Evolutionary conservation across 1,140 invertebrate species (phyloP).

Genomic region (Panonychus citri): DNA sequence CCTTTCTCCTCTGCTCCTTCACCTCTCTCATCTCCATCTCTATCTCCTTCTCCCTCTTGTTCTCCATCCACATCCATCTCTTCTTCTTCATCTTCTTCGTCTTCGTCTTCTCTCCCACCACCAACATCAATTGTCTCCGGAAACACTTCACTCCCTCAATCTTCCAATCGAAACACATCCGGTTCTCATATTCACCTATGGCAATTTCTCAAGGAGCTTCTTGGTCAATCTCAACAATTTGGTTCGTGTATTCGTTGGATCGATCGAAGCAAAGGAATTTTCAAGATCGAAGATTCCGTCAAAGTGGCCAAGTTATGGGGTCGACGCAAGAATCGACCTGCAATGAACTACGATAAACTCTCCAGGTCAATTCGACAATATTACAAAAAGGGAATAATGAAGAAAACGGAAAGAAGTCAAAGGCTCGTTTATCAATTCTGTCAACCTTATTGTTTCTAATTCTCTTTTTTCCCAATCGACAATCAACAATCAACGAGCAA

Average conservation of each 20-base stretch:
- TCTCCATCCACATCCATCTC: too few species aligned
- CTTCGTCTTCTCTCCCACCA: not conserved
- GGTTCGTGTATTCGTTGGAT: constrained; percentile 88
- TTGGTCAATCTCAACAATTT: constrained; percentile 58
- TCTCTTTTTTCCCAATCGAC: too few species aligned
- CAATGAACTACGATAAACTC: constrained; percentile 99
- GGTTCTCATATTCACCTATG: constrained; percentile 61
- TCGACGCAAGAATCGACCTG: constrained; percentile 82
- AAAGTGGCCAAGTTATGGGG: constrained; percentile 88
- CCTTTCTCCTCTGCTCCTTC: too few species aligned
- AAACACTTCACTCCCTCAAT: too few species aligned
- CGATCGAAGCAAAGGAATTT: constrained; percentile 74
- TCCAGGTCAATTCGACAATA: constrained; percentile 93
- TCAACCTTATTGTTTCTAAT: constrained; percentile 68
- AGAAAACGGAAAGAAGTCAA: constrained; percentile 93
- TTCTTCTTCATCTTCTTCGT: too few species aligned
- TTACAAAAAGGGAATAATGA: constrained; percentile 99
- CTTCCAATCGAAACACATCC: not conserved
- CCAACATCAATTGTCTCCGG: not conserved
- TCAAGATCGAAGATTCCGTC: constrained; percentile 97
- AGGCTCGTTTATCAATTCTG: constrained; percentile 97
- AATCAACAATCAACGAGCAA: too few species aligned
- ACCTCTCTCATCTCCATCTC: not conserved
- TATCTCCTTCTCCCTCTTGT: too few species aligned
- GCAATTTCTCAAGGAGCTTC: constrained; percentile 92